A percentile compares a stretch with the other conserved stretches of the same genome.
Evolutionary conservation across 2,113 vertebrate genomes (phyloP).

Genomic region (Passer montanus): DNA sequence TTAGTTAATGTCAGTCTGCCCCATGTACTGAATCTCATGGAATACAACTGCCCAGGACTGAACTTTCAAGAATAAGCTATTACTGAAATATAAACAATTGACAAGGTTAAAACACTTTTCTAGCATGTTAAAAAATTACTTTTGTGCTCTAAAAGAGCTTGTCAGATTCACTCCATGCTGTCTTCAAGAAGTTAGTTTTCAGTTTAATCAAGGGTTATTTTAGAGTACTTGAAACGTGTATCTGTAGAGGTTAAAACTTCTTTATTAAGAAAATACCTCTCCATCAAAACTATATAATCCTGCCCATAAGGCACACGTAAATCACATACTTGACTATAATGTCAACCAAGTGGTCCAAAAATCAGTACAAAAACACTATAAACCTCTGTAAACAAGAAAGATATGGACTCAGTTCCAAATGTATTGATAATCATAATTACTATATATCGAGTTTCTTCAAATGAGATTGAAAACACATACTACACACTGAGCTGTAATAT

Average conservation of each 20-base stretch:
- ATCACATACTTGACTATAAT: not conserved
- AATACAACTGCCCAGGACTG: not conserved
- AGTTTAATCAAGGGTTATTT: not conserved
- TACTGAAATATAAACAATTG: not conserved
- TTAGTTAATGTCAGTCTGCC: not conserved
- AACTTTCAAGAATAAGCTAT: not conserved
- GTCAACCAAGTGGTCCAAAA: not conserved
- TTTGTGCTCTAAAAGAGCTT: not conserved
- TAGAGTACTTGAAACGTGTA: not conserved
- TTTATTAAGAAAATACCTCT: not conserved
- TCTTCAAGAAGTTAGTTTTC: not conserved
- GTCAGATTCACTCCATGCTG: not conserved
- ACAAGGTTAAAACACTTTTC: not conserved
- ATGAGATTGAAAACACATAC: not conserved
- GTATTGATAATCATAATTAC: not conserved
- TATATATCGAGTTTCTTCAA: not conserved
- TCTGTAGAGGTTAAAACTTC: not conserved
- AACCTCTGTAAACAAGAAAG: accelerated
- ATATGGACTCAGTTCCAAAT: not conserved
- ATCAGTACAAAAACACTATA: not conserved
- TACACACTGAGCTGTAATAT: not conserved
- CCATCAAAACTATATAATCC: not conserved
- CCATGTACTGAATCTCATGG: not conserved
- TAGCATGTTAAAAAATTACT: not conserved
- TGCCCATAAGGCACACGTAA: not conserved